A percentile compares a stretch with the other conserved stretches of the same genome.
Evolutionary conservation across 2,888 invertebrate species (phyloP).

Genomic region (Masnerella sp.): DNA sequence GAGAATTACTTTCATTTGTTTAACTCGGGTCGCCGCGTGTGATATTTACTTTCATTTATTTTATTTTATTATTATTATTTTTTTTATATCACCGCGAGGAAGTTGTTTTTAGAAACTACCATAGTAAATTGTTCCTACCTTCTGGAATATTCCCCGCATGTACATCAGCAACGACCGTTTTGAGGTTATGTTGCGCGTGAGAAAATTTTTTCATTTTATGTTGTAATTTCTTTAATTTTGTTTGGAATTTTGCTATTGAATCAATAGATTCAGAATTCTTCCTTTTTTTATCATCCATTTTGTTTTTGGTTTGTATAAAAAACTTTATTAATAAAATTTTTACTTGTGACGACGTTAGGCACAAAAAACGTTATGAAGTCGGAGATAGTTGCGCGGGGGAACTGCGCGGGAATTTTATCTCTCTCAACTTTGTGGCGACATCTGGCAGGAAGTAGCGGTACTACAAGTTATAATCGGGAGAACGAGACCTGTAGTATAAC

Average conservation of each 20-base stretch:
- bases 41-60: neutral
- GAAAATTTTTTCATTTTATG: neutral
- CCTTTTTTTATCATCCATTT: neutral
- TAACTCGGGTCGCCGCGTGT: neutral
- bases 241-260: neutral
- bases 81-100: slow-evolving; percentile 11
- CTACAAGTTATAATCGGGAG: neutral
- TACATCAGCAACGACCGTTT: neutral
- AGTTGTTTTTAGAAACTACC: neutral
- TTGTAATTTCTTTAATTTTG: slow-evolving; percentile 3
- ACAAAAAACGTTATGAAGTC: slow-evolving; percentile 13
- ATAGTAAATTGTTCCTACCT: neutral
- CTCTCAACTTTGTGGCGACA: neutral
- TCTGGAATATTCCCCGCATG: neutral
- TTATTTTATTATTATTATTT: no score
- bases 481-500: neutral
- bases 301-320: neutral
- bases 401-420: neutral
- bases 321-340: neutral
- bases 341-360: neutral
- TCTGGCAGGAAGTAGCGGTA: neutral
- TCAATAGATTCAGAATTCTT: neutral
- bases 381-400: neutral
- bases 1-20: neutral
- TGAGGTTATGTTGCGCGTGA: neutral